Base-by-base conservation (phyloP, 2,113 vertebrate species). In the Corythoichthys haematopterus region DNA sequence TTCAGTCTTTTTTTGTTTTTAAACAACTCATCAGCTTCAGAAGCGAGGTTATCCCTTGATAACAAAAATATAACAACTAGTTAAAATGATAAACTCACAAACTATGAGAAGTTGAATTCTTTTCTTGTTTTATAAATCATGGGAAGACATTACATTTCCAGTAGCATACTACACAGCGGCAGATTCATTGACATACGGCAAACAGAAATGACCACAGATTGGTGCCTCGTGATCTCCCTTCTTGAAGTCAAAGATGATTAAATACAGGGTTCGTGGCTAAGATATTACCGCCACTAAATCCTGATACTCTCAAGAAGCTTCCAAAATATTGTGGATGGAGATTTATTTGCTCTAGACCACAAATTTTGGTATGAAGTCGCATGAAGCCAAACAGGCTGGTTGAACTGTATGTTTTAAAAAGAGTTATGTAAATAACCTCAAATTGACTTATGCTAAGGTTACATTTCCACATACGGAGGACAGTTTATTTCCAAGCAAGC, bases 321-420 rank as follows among this genome's bases (percentile, higher is more conserved):
- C 59, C n/a, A 61, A 43, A 61, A 61, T 37, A 9, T 40, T 20
- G 38, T 20, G 16, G 4, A 20, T 43, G 11, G 33, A 45, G 15
- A 61, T 43, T 43, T 61, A 61, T 61, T 61, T 20, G 20, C 59
- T 20, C 38, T 20, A 43, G 59, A 61, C 59, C 59, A 61, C 59
- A 43, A 43, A 20, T 61, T 61, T 43, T 28, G 16, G 37, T n/a
- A 20, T 10, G 59, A 9, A 61, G 16, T 12, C 1, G n/a, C 38
- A 45, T 45, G 59, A 43, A 61, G 59, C 59, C 38, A 28, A 59
- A 59, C 13, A 16, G 58, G 12, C 10, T 43, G 38, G 59, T 61
- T 5, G 16, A 45, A 61, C 16, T 20, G 38, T 43, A 45, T 61
- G 37, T 59, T 59, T 59, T 16, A 40, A 59, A 59, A 59, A 40